Percentiles rank a stretch among this genome's conserved stretches.
Evolutionary conservation across 1,140 invertebrate species (phyloP).

Genomic region (Oppia nitens): DNA sequence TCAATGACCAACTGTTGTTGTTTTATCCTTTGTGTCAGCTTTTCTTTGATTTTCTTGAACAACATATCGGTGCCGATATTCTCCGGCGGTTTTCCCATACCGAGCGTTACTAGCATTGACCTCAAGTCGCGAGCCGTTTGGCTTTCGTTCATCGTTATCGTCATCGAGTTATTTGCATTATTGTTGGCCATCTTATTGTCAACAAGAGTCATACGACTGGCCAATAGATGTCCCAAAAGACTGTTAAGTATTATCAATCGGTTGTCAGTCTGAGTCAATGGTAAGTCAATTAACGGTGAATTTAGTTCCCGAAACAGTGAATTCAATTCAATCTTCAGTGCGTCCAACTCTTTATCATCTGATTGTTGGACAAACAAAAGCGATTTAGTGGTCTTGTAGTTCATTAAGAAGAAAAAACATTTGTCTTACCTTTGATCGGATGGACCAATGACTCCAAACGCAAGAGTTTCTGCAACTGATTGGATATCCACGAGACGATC

Average conservation of each 20-base stretch:
- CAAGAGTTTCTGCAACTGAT: conserved; percentile 1
- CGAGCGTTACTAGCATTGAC: background rate
- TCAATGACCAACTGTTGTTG: background rate
- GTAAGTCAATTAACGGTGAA: conserved; percentile 2
- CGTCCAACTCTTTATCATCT: conserved; percentile 9
- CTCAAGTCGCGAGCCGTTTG: conserved; percentile 12
- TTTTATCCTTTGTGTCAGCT: background rate
- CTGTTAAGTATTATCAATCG: conserved; percentile 8
- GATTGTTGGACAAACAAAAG: background rate
- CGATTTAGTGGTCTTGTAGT: background rate
- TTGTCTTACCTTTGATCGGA: conserved; percentile 4
- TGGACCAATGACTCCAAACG: conserved; percentile 8
- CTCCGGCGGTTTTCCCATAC: conserved; percentile 8
- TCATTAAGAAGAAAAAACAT: background rate
- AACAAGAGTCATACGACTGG: conserved; percentile 1
- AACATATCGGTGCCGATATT: background rate
- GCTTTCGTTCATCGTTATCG: conserved; percentile 4
- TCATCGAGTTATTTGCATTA: background rate
- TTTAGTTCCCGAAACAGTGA: conserved; percentile 9
- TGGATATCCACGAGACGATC: conserved; percentile 5
- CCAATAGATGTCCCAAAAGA: conserved; percentile 11
- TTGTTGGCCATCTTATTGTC: background rate
- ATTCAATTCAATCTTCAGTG: conserved; percentile 13
- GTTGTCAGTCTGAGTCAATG: background rate
- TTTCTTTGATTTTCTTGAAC: conserved; percentile 13